Percentiles rank a stretch among this genome's conserved stretches.
Evolutionary conservation across 2,888 invertebrate genomes (phyloP).

Genomic region (Nudaria mundana): DNA sequence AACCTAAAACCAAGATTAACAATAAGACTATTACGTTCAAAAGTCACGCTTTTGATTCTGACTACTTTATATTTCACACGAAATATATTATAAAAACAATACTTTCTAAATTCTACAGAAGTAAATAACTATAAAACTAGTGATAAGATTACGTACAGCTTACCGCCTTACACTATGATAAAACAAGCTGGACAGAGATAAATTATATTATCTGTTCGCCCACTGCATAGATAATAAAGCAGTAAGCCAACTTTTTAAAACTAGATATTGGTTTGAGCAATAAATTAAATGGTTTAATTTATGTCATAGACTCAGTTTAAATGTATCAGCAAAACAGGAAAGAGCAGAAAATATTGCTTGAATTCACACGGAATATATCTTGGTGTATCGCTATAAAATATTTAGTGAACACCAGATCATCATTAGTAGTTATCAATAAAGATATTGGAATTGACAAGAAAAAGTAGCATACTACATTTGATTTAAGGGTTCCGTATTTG

Average conservation of each 20-base stretch:
- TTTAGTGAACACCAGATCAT: not conserved
- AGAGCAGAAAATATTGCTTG: conserved; percentile 7
- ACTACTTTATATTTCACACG: conserved; percentile 1
- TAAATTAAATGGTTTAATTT: conserved; percentile 14
- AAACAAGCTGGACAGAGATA: conserved; percentile 39
- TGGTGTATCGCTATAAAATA: conserved; percentile 6
- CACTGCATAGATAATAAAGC: conserved; percentile 27
- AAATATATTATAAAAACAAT: not conserved
- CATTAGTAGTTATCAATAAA: conserved; percentile 2
- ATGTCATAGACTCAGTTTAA: conserved; percentile 11
- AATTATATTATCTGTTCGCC: conserved; percentile 39
- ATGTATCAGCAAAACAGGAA: conserved; percentile 14
- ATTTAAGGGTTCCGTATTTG: not conserved
- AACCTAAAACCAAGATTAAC: too few relatives aligned
- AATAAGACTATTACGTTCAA: too few relatives aligned
- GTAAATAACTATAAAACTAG: conserved; percentile 34
- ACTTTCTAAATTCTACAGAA: conserved; percentile 1
- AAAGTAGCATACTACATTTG: not conserved
- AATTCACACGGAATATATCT: conserved; percentile 9
- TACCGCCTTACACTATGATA: conserved; percentile 38
- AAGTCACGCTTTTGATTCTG: too few relatives aligned
- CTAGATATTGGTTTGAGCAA: conserved; percentile 8
- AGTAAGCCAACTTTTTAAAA: conserved; percentile 25
- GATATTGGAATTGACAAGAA: not conserved
- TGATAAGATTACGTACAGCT: conserved; percentile 27